Evolutionary conservation across 64 coral and sea anemone genomes (phyloP).

Genomic region (Porites australiensis): DNA sequence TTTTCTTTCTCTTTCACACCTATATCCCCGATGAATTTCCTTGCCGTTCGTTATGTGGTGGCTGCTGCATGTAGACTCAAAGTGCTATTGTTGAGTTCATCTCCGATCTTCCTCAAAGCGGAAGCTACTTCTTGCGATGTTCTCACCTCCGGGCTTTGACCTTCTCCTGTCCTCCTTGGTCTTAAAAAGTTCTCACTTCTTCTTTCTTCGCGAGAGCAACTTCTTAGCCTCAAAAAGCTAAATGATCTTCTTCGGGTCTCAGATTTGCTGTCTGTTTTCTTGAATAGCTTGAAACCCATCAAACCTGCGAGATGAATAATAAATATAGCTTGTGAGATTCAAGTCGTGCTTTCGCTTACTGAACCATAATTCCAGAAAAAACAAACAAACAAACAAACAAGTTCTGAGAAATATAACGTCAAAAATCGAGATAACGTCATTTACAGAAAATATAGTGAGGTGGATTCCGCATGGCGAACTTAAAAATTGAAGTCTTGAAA

Average conservation of each 20-base stretch:
- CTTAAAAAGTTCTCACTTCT: not conserved
- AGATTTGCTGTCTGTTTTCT: not conserved
- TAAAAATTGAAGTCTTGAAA: too few relatives aligned
- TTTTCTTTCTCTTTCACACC: too few relatives aligned
- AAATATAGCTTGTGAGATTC: not conserved
- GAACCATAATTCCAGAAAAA: too few relatives aligned
- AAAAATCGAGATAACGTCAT: not conserved
- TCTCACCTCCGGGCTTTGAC: not conserved
- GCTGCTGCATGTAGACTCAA: constrained; percentile 48
- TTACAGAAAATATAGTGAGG: too few relatives aligned
- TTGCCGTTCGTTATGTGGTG: not conserved
- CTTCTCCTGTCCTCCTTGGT: not conserved
- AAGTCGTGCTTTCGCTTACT: too few relatives aligned
- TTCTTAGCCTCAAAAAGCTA: constrained; percentile 16
- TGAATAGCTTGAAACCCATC: constrained; percentile 64
- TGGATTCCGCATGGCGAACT: too few relatives aligned
- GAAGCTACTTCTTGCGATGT: constrained; percentile 61
- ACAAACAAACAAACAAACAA: too few relatives aligned
- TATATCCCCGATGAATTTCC: too few relatives aligned
- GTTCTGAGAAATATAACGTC: not conserved
- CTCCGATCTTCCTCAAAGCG: constrained; percentile 77
- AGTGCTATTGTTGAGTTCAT: constrained; percentile 88
- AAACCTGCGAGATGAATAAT: not conserved
- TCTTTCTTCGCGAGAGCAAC: not conserved
- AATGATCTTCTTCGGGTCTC: constrained; percentile 6